Evolutionary conservation across 1,140 invertebrate species (phyloP).

Genomic region (Trichonephila clavata): DNA sequence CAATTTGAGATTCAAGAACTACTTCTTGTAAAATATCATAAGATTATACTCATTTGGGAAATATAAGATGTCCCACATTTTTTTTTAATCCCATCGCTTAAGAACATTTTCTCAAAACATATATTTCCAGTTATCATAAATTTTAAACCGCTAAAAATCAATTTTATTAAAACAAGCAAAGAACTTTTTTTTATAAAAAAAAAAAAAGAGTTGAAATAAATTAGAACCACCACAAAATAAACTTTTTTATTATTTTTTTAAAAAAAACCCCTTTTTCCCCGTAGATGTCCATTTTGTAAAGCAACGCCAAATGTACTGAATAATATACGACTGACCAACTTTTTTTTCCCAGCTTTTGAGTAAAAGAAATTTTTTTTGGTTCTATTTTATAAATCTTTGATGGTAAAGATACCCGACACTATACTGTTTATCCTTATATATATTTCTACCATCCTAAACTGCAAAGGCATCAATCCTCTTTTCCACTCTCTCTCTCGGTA

Average conservation of each 20-base stretch:
- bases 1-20: too few relatives aligned
- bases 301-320: slow-evolving; percentile 17
- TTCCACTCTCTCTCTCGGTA: neutral
- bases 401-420: slow-evolving; percentile 1
- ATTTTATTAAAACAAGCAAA: neutral
- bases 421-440: slow-evolving; percentile 32
- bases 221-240: neutral
- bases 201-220: neutral
- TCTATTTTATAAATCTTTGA: slow-evolving; percentile 29
- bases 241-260: too few relatives aligned
- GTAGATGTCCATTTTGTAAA: slow-evolving; percentile 33
- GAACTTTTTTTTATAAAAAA: neutral
- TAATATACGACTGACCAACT: slow-evolving; percentile 13
- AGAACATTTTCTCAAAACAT: too few relatives aligned
- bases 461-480: slow-evolving; percentile 23
- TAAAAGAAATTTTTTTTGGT: neutral
- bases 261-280: neutral
- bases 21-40: too few relatives aligned
- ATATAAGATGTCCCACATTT: too few relatives aligned
- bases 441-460: slow-evolving; percentile 2
- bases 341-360: neutral
- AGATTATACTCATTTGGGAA: too few relatives aligned
- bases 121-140: too few relatives aligned
- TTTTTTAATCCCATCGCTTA: too few relatives aligned
- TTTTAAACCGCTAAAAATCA: too few relatives aligned